Percentiles rank a stretch among this genome's conserved stretches.
These are phyloP conservation scores for Chroicocephalus ridibundus DNA, from an alignment of 2,113 vertebrate genomes.

Conservation along the genomic window DNA sequence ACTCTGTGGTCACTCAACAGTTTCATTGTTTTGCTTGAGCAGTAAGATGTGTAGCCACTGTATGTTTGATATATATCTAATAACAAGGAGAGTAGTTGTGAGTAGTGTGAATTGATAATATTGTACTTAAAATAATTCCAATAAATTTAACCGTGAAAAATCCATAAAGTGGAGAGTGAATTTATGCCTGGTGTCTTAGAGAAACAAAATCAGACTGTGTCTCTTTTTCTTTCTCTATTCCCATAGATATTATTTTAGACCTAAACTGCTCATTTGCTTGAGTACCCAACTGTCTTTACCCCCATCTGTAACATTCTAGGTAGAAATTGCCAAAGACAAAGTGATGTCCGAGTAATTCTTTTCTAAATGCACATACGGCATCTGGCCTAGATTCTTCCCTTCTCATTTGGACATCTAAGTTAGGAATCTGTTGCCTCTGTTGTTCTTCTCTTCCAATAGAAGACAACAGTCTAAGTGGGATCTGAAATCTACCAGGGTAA, in stretches of 20 bases:
- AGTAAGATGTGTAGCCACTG: neutral
- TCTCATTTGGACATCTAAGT: neutral
- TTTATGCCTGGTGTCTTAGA: neutral
- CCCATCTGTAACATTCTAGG: neutral
- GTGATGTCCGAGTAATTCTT: neutral
- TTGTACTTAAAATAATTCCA: neutral
- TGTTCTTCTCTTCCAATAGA: neutral
- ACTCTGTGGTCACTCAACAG: neutral
- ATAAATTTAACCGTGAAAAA: constrained; percentile 14
- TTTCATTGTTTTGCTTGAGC: neutral
- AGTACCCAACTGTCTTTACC: neutral
- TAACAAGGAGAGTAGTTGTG: neutral
- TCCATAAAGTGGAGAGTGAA: neutral
- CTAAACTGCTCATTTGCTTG: neutral
- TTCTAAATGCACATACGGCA: neutral
- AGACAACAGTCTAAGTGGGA: neutral
- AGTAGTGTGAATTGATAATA: neutral
- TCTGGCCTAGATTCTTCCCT: neutral
- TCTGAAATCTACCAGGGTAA: neutral
- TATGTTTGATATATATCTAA: neutral
- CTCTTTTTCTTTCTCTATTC: neutral
- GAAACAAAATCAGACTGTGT: neutral
- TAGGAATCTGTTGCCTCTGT: neutral
- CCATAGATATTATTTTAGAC: neutral
- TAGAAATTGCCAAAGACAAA: neutral